A percentile compares a stretch with the other conserved stretches of the same genome.
phyloP scores from a whole-genome alignment of 2,797 vertebrate species.

The Sebastes oblongus region DNA sequence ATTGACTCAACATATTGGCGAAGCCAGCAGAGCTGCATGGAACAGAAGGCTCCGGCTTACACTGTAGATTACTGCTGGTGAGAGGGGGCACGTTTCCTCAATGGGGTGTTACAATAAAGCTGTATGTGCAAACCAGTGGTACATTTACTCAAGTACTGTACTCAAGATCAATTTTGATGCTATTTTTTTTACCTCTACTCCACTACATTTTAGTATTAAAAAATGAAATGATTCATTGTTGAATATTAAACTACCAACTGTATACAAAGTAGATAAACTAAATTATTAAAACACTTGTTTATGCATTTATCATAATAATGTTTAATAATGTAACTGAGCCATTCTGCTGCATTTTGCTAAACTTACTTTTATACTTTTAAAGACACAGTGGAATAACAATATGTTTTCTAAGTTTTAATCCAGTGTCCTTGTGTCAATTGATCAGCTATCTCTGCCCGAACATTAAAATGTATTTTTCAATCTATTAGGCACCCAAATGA shows the following conservation, averaged over 20 bases:
- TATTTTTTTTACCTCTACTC: not conserved
- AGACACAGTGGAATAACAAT: not conserved
- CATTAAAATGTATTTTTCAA: not conserved
- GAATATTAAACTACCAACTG: not conserved
- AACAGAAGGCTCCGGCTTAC: constrained; percentile 29
- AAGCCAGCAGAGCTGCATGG: constrained; percentile 15
- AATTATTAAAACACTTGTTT: not conserved
- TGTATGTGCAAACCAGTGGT: not conserved
- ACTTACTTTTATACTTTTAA: not conserved
- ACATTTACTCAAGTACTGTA: not conserved
- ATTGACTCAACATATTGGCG: constrained; percentile 33
- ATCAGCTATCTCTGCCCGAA: not conserved
- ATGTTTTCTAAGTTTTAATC: not conserved
- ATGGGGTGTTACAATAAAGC: not conserved
- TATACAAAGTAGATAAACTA: not conserved
- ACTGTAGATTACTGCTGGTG: constrained; percentile 13
- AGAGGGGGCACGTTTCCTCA: not conserved
- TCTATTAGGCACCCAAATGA: too few species aligned
- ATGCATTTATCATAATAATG: not conserved
- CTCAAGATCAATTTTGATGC: not conserved
- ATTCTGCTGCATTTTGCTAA: not conserved
- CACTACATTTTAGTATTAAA: not conserved
- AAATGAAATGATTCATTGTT: not conserved
- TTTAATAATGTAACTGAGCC: not conserved
- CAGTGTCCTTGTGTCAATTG: not conserved